Evolutionary conservation across 2,113 vertebrate species (phyloP).

Genomic region (Lagenorhynchus albirostris): DNA sequence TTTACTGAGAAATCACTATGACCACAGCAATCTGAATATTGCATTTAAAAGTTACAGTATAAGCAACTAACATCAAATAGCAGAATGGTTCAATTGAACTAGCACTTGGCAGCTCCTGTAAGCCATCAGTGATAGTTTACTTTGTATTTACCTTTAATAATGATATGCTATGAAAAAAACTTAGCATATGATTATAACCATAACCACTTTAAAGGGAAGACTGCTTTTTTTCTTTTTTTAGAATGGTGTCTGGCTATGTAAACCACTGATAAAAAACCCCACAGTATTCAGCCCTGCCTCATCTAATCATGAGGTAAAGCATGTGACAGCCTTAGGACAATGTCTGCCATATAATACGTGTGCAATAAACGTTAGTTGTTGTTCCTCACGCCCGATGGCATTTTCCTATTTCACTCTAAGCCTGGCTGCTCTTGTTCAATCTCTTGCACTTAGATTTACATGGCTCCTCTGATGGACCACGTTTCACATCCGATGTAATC

Average conservation of each 20-base stretch:
- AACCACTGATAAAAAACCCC: not conserved
- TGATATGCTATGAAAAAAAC: not conserved
- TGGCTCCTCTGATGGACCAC: not conserved
- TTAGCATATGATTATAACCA: not conserved
- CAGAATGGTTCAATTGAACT: not conserved
- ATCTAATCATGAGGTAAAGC: not conserved
- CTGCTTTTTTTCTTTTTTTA: no score
- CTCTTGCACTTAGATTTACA: not conserved
- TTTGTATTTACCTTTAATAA: not conserved
- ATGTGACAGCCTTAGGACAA: not conserved
- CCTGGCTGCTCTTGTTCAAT: not conserved
- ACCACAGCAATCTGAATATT: not conserved
- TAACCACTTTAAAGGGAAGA: not conserved
- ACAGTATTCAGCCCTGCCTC: not conserved
- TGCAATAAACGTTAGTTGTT: not conserved
- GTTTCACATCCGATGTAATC: not conserved
- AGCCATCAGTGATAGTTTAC: not conserved
- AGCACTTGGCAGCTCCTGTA: not conserved
- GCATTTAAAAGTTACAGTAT: not conserved
- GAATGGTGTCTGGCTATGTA: not conserved
- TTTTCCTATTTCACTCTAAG: not conserved
- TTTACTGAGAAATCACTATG: not conserved
- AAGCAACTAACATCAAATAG: not conserved
- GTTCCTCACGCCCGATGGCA: not conserved
- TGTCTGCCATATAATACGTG: rapidly evolving